Evolutionary conservation across 2,888 invertebrate species (phyloP), one percentile per base, ranked within the genome.

Genomic region (Fissipunctia ypsillon): DNA sequence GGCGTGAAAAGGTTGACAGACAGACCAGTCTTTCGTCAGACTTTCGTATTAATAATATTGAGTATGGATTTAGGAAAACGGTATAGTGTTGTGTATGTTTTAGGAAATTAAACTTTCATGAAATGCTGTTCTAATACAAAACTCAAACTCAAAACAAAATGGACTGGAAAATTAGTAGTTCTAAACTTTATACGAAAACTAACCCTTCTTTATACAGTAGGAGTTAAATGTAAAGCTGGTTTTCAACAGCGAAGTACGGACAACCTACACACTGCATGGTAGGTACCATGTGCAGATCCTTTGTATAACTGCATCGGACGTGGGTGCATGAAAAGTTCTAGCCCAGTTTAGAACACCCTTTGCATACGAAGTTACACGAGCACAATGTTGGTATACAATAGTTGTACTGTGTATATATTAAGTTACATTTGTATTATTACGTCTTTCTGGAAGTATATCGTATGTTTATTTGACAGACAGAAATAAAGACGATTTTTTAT

Each of bases 281-380:
- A 4, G 28, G 7, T 38, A 4, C 12, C 41, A 73, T 45, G 31
- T 72, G 54, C 31, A 73, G 22, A n/a, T 41, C 31, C 64, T 52
- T 80, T 76, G 76, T 76, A 45, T 72, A 52, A 22, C 10, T 25
- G n/a, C 63, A 31, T 41, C 59, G 7, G 6, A 45, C 43, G 57
- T 80, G 63, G 25, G 38, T 45, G 75, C 50, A 31, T 59, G 64
- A 64, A 80, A 80, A 75, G 45, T 77, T 80, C 3, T 38, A 31
- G 25, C 16, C 31, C 7, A 3, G 57, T 52, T 59, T 59, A 57
- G 50, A 76, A 59, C 81, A 52, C 3, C 14, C 41, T n/a, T 54
- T 48, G 60, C 73, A 54, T 79, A 76, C 79, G 60, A 59, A 76
- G 75, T 64, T 75, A 76, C 45, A 74, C 48, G 63, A 73, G 22